Evolutionary conservation across 2,888 invertebrate genomes (phyloP).

Genomic region (Euproctis similis): DNA sequence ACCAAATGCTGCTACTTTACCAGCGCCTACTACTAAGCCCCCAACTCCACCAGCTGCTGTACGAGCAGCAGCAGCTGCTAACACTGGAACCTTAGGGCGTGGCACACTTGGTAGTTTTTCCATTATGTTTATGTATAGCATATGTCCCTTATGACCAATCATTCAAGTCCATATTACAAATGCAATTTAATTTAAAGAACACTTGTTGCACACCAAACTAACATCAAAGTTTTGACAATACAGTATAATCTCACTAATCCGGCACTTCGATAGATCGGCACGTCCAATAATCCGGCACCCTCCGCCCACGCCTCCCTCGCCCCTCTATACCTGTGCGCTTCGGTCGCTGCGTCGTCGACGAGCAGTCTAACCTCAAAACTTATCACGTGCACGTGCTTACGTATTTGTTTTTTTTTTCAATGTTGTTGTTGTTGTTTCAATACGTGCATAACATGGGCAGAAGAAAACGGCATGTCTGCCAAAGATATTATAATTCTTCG

Average conservation of each 20-base stretch:
- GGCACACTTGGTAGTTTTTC: constrained; percentile 58
- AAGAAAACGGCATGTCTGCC: neutral
- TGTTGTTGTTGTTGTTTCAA: no score
- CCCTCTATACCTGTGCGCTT: constrained; percentile 9
- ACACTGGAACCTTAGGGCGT: constrained; percentile 67
- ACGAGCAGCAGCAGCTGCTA: constrained; percentile 61
- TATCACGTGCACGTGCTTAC: constrained; percentile 5
- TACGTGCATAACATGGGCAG: neutral
- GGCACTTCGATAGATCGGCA: constrained; percentile 11
- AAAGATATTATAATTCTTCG: neutral
- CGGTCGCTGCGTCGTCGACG: constrained; percentile 8
- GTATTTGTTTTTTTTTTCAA: constrained; percentile 7
- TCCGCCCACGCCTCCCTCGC: constrained; percentile 10
- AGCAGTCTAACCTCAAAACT: constrained; percentile 12
- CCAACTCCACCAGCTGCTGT: constrained; percentile 93
- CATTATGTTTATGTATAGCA: no score
- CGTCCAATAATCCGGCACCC: constrained; percentile 12
- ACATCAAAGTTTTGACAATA: no score
- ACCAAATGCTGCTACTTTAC: constrained; percentile 77
- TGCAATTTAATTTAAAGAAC: no score
- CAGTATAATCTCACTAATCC: constrained; percentile 11
- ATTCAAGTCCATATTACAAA: no score
- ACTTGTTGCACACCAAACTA: no score
- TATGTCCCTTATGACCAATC: no score
- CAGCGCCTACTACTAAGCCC: constrained; percentile 95